Evolutionary conservation across 2,113 vertebrate genomes (phyloP), one percentile per base, ranked within the genome.

Genomic region (Myotis yumanensis): DNA sequence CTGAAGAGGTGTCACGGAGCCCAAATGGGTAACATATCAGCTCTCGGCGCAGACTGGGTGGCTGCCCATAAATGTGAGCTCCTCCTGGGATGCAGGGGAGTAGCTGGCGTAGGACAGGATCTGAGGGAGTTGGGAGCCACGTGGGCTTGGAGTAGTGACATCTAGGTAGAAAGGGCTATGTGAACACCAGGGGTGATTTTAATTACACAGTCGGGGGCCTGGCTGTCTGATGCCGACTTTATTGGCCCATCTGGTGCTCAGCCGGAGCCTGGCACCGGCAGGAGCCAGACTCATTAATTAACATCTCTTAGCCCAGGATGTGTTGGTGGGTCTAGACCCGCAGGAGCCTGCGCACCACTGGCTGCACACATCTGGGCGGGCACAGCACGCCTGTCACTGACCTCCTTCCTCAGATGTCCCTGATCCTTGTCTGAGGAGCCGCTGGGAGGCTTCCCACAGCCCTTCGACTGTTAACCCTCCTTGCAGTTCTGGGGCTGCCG

Each of bases 11-110:
- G 62, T 57, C 40, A 1, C 9, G 37, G 68, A 77, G 30, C 79
- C 46, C 40, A 81, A 20, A 25, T 22, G 23, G 77, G n/a, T 28
- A 28, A 3, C 0, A 8, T 5, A 0, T n/a, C 5, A 25, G 2
- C 8, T 43, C 32, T 43, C 16, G 1, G 20, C 6, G 0, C 48
- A 40, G 2, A 1, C 4, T 48, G 2, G 22, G 43, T 52, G 18
- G 5, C 28, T 52, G 30, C 35, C 72, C 40, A 0, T 57, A 1
- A 59, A 5, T 25, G 52, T 1, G 7, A 35, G 18, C 46, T 52
- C 83, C 35, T 43, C 2, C 23, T 25, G 20, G 32, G 57, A 22
- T 17, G 11, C 15, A 16, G 37, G 35, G 11, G 37, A 57, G n/a
- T 40, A 25, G 52, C 32, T 76, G 35, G 30, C 66, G 30, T 40